phyloP scores from a whole-genome alignment of 2,888 invertebrate genomes.

The Actias luna region DNA sequence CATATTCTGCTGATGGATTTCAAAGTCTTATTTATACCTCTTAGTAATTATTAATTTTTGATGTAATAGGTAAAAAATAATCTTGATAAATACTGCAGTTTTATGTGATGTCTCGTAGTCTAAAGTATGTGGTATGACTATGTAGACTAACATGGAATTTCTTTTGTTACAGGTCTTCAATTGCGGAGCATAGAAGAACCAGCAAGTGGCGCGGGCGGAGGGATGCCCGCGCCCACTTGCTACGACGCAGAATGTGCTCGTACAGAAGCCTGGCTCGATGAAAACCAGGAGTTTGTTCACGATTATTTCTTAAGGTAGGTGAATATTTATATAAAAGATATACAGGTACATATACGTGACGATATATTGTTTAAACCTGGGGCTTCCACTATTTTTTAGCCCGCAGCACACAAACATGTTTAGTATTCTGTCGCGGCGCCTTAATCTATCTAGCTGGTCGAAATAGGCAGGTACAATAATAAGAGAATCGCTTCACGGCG shows the following conservation, averaged over 20 bases:
- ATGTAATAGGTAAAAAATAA: no score
- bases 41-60: no score
- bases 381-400: not conserved
- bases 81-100: no score
- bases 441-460: no score
- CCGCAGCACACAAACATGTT: no score
- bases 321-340: slow-evolving; percentile 6
- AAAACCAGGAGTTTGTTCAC: slow-evolving; percentile 97
- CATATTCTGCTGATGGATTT: no score
- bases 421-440: no score
- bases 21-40: no score
- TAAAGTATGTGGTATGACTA: not conserved
- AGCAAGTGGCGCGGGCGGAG: slow-evolving; percentile 84
- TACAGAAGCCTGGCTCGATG: slow-evolving; percentile 98
- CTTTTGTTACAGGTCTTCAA: slow-evolving; percentile 87
- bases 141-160: slow-evolving; percentile 35
- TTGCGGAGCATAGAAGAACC: slow-evolving; percentile 93
- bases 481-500: no score
- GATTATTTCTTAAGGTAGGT: slow-evolving; percentile 95
- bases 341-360: no score
- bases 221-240: slow-evolving; percentile 83
- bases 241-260: slow-evolving; percentile 94
- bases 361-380: no score
- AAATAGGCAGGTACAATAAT: no score
- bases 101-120: not conserved